Base-by-base conservation (phyloP, 2,797 vertebrate species). In the Eurystomus glaucurus region DNA sequence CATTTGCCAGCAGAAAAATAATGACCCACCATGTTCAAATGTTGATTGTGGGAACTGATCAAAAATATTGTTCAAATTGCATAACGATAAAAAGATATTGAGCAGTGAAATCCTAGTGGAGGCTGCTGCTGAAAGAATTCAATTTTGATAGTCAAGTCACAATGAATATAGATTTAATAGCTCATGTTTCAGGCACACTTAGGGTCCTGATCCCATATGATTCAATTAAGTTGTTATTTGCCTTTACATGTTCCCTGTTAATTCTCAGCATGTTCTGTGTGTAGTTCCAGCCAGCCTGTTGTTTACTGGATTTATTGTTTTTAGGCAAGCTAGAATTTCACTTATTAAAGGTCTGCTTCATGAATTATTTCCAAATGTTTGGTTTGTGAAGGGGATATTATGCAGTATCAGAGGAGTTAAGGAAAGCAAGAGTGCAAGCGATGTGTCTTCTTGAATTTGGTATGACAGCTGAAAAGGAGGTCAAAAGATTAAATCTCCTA, bases 1-100 rank as follows among this genome's bases (percentile, higher is more conserved):
- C 6, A 0, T 84, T 79, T 93, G 18, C 87, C 43, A 90, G 66
- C 41, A 68, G 83, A 79, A 81, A 93, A 96, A 72, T 88, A 93
- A 96, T 35, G 77, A 90, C 45, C 69, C 22, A 6, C 52, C 2
- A 0, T 0, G 0, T 60, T 89, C 66, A 70, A 68, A 60, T 87
- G 66, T 87, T 91, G 90, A 92, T 77, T 95, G 66, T 87, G 82
- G 80, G 70, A 96, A 93, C 28, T 89, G 90, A 97, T 95, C 64
- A 94, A 90, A 95, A 95, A 85, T 92, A 85, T 4, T 82, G 74
- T 68, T 93, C 55, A 35, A 62, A 76, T 29, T 85, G 82, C 66
- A 41, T 21, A 65, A 72, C 0, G 1, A 82, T 94, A 94, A 91
- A 95, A 96, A 90, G 95, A 69, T 72, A 95, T 89, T 74, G 88